Percentiles rank a stretch among this genome's conserved stretches.
Evolutionary conservation across 2,888 invertebrate species (phyloP).

Genomic region (Luperina testacea): DNA sequence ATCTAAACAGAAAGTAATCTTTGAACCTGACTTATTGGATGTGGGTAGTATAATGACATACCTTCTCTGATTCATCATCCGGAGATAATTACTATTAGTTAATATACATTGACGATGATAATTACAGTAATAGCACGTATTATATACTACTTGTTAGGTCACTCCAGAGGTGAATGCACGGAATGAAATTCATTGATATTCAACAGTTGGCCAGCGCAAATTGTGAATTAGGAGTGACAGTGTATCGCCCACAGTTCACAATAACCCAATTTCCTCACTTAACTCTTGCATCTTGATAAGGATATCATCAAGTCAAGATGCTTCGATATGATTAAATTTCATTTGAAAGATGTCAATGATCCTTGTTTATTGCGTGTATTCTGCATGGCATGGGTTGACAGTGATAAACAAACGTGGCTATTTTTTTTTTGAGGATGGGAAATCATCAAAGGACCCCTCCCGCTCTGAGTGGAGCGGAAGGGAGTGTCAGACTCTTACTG

Average conservation of each 20-base stretch:
- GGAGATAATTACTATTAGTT: slow-evolving; percentile 13
- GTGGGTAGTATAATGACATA: not conserved
- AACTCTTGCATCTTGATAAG: slow-evolving; percentile 41
- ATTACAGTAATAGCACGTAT: slow-evolving; percentile 26
- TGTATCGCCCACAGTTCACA: slow-evolving; percentile 44
- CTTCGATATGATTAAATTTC: slow-evolving; percentile 28
- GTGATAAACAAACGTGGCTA: not conserved
- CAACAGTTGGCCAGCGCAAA: slow-evolving; percentile 35
- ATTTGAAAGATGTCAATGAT: slow-evolving; percentile 22
- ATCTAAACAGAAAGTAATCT: not conserved
- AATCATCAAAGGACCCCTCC: too few relatives aligned
- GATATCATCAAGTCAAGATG: slow-evolving; percentile 48
- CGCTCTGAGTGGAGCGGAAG: too few relatives aligned
- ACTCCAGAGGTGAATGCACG: slow-evolving; percentile 38
- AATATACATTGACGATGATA: slow-evolving; percentile 1
- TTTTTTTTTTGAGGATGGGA: too few relatives aligned
- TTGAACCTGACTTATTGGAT: not conserved
- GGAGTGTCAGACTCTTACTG: too few relatives aligned
- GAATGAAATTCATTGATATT: slow-evolving; percentile 35
- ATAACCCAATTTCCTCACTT: slow-evolving; percentile 57
- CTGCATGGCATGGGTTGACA: not conserved
- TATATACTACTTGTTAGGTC: slow-evolving; percentile 3
- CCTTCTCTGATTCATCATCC: slow-evolving; percentile 19
- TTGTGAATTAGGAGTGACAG: slow-evolving; percentile 52
- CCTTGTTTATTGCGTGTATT: slow-evolving; percentile 27